phyloP scores from a whole-genome alignment of 2,113 vertebrate genomes.

The Calonectris borealis region DNA sequence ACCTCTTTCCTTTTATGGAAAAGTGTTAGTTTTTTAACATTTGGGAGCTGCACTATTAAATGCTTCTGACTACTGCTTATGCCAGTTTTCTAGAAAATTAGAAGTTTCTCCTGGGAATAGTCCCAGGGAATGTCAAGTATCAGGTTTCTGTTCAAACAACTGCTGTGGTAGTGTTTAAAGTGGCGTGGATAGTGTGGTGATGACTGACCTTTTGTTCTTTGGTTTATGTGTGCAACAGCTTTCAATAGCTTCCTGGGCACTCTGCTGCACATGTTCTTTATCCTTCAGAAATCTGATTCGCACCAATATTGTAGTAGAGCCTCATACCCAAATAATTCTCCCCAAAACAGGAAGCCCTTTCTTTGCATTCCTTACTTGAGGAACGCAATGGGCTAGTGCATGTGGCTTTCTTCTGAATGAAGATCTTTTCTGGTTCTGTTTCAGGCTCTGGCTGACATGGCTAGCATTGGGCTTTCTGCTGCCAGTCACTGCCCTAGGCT shows the following conservation, averaged over 20 bases:
- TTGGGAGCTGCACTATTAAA: background rate
- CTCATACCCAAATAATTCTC: background rate
- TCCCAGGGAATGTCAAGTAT: background rate
- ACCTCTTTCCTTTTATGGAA: background rate
- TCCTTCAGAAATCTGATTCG: background rate
- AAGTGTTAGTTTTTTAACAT: background rate
- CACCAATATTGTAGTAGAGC: background rate
- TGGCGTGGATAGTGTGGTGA: background rate
- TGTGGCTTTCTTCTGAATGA: background rate
- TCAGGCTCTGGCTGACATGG: background rate
- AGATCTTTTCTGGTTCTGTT: background rate
- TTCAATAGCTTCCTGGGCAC: background rate
- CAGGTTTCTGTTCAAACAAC: background rate
- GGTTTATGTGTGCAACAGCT: background rate
- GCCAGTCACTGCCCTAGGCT: background rate
- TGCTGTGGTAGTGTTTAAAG: background rate
- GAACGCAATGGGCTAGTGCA: background rate
- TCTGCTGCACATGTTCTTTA: background rate
- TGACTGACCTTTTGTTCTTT: background rate
- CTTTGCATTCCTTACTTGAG: background rate
- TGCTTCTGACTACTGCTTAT: background rate
- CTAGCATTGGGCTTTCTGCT: background rate
- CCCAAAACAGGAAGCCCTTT: background rate
- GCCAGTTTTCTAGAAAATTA: background rate
- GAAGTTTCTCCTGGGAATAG: background rate